Conservation (phyloP, 2,797 vertebrate species). For the Melanitta fusca region DNA sequence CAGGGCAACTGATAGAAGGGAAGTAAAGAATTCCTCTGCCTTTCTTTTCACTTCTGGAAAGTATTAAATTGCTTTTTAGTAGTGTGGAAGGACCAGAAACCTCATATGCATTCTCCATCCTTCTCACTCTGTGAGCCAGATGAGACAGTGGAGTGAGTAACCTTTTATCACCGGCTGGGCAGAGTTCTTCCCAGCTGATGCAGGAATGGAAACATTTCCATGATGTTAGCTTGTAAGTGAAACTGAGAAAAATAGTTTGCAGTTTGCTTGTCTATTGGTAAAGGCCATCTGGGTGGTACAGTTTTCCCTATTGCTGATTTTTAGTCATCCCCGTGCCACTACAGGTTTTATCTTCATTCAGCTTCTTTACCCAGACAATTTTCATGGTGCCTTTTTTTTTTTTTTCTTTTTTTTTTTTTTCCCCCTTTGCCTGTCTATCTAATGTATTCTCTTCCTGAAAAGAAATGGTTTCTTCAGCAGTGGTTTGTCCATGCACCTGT, state of each 20-base stretch:
- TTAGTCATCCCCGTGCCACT: neutral
- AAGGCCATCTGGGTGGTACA: neutral
- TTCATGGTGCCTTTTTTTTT: neutral
- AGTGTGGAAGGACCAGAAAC: neutral
- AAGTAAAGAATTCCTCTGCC: slow-evolving; percentile 2
- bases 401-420: neutral
- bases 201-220: neutral
- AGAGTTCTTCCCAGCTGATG: neutral
- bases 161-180: neutral
- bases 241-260: neutral
- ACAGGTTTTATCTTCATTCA: neutral
- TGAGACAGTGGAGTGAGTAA: neutral
- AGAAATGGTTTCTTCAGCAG: neutral
- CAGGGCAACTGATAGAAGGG: neutral
- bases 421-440: neutral
- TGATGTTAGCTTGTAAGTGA: neutral
- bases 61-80: neutral
- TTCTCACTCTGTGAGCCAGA: neutral
- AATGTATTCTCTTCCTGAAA: neutral
- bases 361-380: neutral
- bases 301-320: neutral
- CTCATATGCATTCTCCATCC: neutral
- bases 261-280: neutral
- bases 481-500: neutral
- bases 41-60: neutral